A percentile compares a stretch with the other conserved stretches of the same genome.
phyloP scores from a whole-genome alignment of 2,113 vertebrate genomes.

The Craseonycteris thonglongyai region DNA sequence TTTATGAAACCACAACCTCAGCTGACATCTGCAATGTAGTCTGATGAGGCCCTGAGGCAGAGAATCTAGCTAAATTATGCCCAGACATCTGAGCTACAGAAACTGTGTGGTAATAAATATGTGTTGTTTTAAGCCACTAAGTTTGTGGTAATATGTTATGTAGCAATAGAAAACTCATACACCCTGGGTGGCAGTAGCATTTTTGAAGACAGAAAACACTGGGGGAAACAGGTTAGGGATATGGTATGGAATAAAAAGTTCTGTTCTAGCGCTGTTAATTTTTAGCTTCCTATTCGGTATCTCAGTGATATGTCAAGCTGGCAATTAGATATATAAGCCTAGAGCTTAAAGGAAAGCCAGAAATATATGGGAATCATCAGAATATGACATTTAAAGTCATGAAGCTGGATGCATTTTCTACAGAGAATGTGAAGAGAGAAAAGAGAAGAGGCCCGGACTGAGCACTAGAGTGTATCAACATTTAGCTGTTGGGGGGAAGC shows the following conservation, averaged over 20 bases:
- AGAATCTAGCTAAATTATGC: neutral
- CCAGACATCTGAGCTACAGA: neutral
- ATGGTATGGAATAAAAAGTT: neutral
- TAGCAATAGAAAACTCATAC: neutral
- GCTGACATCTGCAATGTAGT: neutral
- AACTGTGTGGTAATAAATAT: neutral
- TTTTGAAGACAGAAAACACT: neutral
- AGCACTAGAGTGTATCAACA: neutral
- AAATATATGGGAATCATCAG: neutral
- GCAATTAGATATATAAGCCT: slow-evolving; percentile 10
- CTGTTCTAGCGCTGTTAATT: neutral
- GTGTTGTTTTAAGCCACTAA: neutral
- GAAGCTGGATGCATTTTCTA: neutral
- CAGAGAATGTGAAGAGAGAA: neutral
- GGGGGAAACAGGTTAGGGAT: neutral
- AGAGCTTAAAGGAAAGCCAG: neutral
- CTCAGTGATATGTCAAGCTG: neutral
- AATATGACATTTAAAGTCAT: slow-evolving; percentile 10
- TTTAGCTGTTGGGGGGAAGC: neutral
- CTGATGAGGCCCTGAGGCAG: neutral
- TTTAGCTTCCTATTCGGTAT: slow-evolving; percentile 22
- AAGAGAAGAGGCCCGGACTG: neutral
- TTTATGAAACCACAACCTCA: neutral
- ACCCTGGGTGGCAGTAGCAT: neutral
- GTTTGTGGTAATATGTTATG: neutral